Evolutionary conservation across 2,113 vertebrate species (phyloP).

Genomic region (Datnioides undecimradiatus): DNA sequence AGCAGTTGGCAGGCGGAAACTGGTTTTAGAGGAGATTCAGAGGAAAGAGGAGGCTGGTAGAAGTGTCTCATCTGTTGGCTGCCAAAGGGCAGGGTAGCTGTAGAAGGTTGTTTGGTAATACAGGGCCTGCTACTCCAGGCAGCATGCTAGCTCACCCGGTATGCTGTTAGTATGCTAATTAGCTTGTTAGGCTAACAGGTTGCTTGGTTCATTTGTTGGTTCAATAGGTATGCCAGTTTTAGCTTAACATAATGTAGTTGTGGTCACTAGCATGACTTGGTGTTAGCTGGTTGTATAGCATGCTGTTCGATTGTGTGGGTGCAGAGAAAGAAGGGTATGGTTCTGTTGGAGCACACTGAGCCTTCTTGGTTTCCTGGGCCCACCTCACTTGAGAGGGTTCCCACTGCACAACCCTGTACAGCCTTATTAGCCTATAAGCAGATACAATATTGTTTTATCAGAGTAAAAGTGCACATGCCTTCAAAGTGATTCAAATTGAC

Average conservation of each 20-base stretch:
- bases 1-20: not conserved
- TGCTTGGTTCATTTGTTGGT: no score
- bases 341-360: no score
- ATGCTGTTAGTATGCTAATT: not conserved
- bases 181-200: not conserved
- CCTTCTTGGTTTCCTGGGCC: no score
- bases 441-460: no score
- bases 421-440: no score
- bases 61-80: not conserved
- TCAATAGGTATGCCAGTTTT: not conserved
- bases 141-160: no score
- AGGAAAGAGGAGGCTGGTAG: not conserved
- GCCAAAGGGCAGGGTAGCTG: no score
- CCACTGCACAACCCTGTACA: no score
- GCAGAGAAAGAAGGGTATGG: no score
- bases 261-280: not conserved
- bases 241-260: not conserved
- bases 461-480: no score
- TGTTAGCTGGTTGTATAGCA: not conserved
- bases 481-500: not conserved
- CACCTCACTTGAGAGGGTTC: no score
- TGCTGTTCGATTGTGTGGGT: no score
- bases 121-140: not conserved
- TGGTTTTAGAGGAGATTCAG: not conserved
- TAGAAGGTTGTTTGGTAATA: not conserved